Evolutionary conservation across 2,797 vertebrate species (phyloP).

Genomic region (Cyclopterus lumpus): DNA sequence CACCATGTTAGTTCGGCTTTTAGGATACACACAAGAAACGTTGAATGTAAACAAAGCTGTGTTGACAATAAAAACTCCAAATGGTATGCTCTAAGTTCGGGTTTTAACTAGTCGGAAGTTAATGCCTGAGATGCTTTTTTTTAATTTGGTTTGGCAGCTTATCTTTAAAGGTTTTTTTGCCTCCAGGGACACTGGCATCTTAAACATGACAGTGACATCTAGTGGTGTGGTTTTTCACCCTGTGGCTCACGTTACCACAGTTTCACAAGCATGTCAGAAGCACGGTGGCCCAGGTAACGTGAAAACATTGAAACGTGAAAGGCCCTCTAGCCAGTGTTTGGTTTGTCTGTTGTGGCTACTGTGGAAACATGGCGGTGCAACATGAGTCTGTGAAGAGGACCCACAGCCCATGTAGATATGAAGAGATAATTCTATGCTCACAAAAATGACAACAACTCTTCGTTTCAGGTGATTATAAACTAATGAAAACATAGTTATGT

Average conservation of each 20-base stretch:
- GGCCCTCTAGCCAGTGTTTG: neutral
- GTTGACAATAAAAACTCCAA: slow-evolving; percentile 35
- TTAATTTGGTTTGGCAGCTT: neutral
- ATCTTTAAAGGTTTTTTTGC: neutral
- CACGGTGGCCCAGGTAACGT: neutral
- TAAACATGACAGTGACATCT: neutral
- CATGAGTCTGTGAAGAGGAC: no score
- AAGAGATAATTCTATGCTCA: neutral
- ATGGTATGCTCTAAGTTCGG: neutral
- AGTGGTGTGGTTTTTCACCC: neutral
- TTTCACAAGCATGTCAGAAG: neutral
- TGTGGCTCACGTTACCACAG: neutral
- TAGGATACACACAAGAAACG: slow-evolving; percentile 1
- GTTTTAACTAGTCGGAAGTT: slow-evolving; percentile 7
- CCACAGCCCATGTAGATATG: neutral
- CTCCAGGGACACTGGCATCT: neutral
- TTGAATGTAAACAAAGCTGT: slow-evolving; percentile 31
- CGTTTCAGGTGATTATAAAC: neutral
- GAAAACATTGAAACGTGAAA: neutral
- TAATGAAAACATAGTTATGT: neutral
- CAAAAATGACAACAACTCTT: neutral
- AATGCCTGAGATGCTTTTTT: neutral
- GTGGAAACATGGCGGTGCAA: no score
- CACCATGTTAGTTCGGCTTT: neutral
- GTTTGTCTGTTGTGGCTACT: neutral